Base-by-base conservation (phyloP, 2,888 invertebrate genomes). In the Sinhomidia bicolor region DNA sequence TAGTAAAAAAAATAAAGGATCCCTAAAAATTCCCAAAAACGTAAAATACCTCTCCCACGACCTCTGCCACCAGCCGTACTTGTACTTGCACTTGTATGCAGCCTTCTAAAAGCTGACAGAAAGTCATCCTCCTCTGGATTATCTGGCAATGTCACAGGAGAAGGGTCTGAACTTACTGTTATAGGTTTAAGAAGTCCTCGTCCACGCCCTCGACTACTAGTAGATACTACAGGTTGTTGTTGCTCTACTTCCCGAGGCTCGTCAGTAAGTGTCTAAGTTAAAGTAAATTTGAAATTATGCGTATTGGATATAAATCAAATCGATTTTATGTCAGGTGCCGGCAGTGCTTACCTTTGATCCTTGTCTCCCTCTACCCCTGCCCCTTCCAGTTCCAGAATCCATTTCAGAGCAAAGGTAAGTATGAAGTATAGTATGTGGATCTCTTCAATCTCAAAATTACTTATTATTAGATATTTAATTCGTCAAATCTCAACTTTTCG, bases 101-200 rank as follows among this genome's bases (percentile, higher is more conserved):
- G 29, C 29, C 85, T 29, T 29, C 89, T 78, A 83, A 90, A 90
- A 1, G 80, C 76, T 0, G 71, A 47, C n/a, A 90, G 32, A 44
- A 90, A 90, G 41, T 90, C 89, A 85, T 90, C 90, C 0, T 89
- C 82, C 14, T 85, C 87, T 12, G 84, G 84, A 54, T 88, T 78
- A 2, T 89, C 87, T 17, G 89, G 89, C 5, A 88, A 76, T 0
- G 41, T 65, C 5, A 89, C 87, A 14, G 89, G 87, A 1, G 84
- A 80, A 0, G 76, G 78, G 41, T 87, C 76, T n/a, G 20, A 9
- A 29, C 71, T 74, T 26, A 29, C 14, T 29, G 14, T 29, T 44
- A 36, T 20, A 41, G 71, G 20, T 57, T 47, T 44, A 23, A 60
- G 54, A 54, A 54, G 32, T 17, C 85, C 74, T 51, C 79, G 9